Percentiles rank a stretch among this genome's conserved stretches.
Evolutionary conservation across 1,140 invertebrate species (phyloP).

Genomic region (Bombus terrestris): DNA sequence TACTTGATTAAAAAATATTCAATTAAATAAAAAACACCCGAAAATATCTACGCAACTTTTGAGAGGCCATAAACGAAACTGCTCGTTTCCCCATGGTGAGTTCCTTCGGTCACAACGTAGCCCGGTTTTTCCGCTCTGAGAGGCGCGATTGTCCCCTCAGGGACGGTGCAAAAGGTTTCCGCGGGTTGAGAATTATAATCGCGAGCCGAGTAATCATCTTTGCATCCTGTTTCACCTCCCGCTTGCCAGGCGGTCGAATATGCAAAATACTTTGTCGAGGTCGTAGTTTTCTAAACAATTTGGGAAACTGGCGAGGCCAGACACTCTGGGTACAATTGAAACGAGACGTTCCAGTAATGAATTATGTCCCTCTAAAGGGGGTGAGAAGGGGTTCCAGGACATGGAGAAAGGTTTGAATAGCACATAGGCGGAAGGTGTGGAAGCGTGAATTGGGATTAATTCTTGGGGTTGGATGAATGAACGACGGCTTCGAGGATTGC

Average conservation of each 20-base stretch:
- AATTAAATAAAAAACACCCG: too few relatives aligned
- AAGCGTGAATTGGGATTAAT: slow-evolving; percentile 31
- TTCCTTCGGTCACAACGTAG: background rate
- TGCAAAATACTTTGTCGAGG: slow-evolving; percentile 20
- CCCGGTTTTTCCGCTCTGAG: slow-evolving; percentile 15
- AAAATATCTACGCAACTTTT: too few relatives aligned
- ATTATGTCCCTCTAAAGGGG: background rate
- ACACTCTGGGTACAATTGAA: background rate
- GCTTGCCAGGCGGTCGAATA: slow-evolving; percentile 3
- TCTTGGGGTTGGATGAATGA: background rate
- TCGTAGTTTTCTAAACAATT: slow-evolving; percentile 42
- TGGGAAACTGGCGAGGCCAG: slow-evolving; percentile 18
- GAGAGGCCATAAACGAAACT: too few relatives aligned
- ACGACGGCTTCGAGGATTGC: background rate
- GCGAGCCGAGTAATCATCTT: slow-evolving; percentile 50
- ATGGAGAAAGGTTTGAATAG: background rate
- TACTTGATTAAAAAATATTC: too few relatives aligned
- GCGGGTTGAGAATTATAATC: slow-evolving; percentile 40
- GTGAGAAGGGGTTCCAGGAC: background rate
- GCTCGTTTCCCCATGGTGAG: too few relatives aligned
- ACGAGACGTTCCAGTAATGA: slow-evolving; percentile 23
- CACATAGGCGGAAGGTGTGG: background rate
- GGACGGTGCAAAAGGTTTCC: slow-evolving; percentile 19
- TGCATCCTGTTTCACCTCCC: background rate
- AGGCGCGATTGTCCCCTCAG: slow-evolving; percentile 35